Percentiles rank a stretch among this genome's conserved stretches.
Conservation (phyloP, 2,113 vertebrate genomes). For the Charadrius vociferus region DNA sequence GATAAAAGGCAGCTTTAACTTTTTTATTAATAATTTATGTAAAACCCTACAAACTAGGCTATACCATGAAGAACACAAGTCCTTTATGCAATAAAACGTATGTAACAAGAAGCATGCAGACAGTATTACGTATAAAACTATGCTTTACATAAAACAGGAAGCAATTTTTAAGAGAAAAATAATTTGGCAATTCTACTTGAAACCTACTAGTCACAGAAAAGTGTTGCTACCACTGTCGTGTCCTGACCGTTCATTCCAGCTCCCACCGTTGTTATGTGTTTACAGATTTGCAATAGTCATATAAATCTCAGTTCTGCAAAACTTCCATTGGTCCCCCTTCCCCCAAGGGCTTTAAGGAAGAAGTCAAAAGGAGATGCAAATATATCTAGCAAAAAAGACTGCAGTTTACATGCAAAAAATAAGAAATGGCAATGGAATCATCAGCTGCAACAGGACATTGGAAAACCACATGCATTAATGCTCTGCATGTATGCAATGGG, state of each 20-base stretch:
- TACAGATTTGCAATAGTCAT: background rate
- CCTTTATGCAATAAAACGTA: background rate
- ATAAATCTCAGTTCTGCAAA: background rate
- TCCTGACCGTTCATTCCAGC: too few species aligned
- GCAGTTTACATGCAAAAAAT: fast-evolving
- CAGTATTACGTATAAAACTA: background rate
- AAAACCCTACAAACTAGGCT: background rate
- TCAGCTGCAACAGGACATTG: background rate
- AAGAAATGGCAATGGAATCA: fast-evolving
- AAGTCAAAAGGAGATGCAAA: background rate
- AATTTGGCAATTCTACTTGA: background rate
- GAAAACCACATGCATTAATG: background rate
- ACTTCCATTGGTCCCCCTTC: fast-evolving
- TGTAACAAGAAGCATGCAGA: background rate
- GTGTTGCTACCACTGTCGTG: background rate
- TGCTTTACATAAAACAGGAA: background rate
- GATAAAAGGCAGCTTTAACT: background rate
- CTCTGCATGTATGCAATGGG: background rate
- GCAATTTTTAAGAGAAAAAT: background rate
- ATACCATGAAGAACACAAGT: background rate
- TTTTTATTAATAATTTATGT: background rate
- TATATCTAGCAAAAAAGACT: background rate
- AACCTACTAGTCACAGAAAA: background rate
- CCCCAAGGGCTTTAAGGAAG: background rate
- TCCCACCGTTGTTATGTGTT: fast-evolving